Base-by-base conservation (phyloP, 2,797 vertebrate genomes). In the Acanthurus leucopareius region DNA sequence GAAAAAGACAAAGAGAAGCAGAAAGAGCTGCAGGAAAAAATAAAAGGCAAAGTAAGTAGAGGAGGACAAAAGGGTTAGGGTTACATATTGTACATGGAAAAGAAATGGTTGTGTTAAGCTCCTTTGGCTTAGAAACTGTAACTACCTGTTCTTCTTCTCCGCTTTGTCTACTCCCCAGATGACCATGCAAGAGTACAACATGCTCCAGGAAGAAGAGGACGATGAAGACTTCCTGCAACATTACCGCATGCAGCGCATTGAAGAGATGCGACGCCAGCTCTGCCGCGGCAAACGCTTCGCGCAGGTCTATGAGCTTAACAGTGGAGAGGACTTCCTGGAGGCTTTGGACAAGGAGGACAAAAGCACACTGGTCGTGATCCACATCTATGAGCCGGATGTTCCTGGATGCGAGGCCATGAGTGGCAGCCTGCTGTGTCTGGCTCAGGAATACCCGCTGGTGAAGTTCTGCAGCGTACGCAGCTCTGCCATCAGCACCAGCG, bases 381-480 rank as follows among this genome's bases (percentile, higher is more conserved):
- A 99, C 81, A 99, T 99, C 91, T 98, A 98, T 0, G 98, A 99
- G 90, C 95, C 96, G 0, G 96, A 96, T 0, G 90, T 97, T 56
- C 95, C 96, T 0, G 97, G 97, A 52, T 96, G 97, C 0, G 97
- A 99, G 20, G 95, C 98, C 88, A 97, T 99, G 95, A 95, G 95
- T 0, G 98, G 98, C 84, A 97, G 98, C 84, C 94, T 99, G 92
- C 77, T 97, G 87, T 99, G 98, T 79, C 96, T 99, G 84, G 98
- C 98, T 0, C 93, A 96, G 1, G 97, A 99, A 85, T 98, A 99
- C 80, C 97, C 97, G 0, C 90, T 96, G 7, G 97, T 99, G 60
- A 99, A 99, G 40, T 99, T 99, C 84, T 99, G 98, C 91, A 93
- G 96, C 2, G 97, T 98, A 0, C 97, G 95, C 86, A 98, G 98